Conservation (phyloP, 2,113 vertebrate genomes). For the Malurus alboscapulatus region DNA sequence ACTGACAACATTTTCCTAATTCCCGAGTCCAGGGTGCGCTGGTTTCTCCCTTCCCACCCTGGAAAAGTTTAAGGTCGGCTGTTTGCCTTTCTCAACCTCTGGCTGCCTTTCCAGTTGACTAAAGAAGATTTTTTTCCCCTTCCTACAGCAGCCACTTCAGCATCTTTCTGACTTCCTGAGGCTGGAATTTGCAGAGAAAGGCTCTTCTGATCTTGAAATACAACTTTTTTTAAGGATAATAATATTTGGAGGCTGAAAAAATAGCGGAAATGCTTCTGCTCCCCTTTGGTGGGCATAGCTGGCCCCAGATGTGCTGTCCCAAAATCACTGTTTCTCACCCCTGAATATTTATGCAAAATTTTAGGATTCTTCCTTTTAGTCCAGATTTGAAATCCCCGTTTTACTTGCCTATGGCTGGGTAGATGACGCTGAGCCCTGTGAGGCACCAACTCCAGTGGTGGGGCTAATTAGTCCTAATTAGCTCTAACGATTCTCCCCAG, state of each 20-base stretch:
- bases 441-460: neutral
- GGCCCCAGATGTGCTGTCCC: neutral
- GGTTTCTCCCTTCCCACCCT: conserved; percentile 7
- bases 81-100: neutral
- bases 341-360: neutral
- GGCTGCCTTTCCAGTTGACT: conserved; percentile 3
- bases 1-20: neutral
- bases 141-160: fast-evolving
- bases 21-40: neutral
- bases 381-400: neutral
- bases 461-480: neutral
- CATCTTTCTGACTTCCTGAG: neutral
- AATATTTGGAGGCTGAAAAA: neutral
- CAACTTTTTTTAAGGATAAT: neutral
- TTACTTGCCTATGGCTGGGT: fast-evolving
- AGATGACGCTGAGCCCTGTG: neutral
- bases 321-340: neutral
- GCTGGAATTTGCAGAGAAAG: neutral
- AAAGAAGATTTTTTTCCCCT: neutral
- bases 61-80: neutral
- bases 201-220: neutral
- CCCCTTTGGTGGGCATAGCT: neutral
- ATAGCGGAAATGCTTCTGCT: neutral
- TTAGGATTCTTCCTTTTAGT: neutral
- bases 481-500: neutral